These are phyloP conservation scores for Rattus rattus DNA, from an alignment of 2,113 vertebrate species.

Conservation along the genomic window DNA sequence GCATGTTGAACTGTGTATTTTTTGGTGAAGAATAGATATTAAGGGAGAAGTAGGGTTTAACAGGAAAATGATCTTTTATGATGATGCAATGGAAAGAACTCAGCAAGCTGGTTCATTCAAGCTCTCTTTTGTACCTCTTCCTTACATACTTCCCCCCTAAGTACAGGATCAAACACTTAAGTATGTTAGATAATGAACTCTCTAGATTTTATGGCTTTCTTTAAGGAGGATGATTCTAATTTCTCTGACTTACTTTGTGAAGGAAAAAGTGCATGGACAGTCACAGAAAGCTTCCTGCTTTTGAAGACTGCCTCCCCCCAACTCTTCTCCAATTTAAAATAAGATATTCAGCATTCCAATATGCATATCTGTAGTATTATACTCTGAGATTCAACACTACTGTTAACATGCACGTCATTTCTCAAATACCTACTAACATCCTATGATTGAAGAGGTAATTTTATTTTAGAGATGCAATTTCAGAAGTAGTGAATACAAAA, in stretches of 20 bases:
- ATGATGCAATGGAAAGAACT: background rate
- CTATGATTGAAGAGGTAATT: background rate
- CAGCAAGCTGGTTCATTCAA: background rate
- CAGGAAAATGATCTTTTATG: background rate
- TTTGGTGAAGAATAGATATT: background rate
- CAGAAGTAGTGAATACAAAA: slow-evolving; percentile 15
- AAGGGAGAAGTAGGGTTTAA: background rate
- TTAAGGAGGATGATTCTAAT: background rate
- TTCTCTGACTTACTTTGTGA: background rate
- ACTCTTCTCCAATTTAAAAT: background rate
- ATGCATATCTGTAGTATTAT: background rate
- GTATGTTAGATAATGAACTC: background rate
- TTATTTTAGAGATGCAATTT: slow-evolving; percentile 15
- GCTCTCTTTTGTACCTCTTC: background rate
- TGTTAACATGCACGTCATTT: background rate
- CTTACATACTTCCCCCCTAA: background rate
- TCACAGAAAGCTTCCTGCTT: background rate
- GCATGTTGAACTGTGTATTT: background rate
- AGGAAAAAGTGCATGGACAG: background rate
- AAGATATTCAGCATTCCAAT: background rate
- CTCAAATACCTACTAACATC: background rate
- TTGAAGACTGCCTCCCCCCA: background rate
- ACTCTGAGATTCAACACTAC: background rate
- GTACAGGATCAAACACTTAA: background rate
- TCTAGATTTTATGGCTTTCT: background rate